A percentile compares a stretch with the other conserved stretches of the same genome.
Conservation (phyloP, 2,113 vertebrate genomes). For the Taurulus bubalis region DNA sequence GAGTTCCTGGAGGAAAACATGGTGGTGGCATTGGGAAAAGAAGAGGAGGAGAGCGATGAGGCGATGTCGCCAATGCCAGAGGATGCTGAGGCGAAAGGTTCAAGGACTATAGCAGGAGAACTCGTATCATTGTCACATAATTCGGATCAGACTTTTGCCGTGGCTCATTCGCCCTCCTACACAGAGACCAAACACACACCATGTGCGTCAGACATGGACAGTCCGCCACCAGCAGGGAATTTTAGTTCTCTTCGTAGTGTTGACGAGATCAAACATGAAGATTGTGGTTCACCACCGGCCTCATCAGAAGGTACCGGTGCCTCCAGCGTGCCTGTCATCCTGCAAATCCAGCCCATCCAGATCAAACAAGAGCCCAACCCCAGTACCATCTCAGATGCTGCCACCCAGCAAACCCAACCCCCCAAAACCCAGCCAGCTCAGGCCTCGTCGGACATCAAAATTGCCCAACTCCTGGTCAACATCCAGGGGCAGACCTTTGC, state of each 20-base stretch:
- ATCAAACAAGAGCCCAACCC: slow-evolving; percentile 89
- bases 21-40: slow-evolving; percentile 86
- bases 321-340: slow-evolving; percentile 85
- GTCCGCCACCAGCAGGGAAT: slow-evolving; percentile 64
- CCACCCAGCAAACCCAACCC: slow-evolving; percentile 49
- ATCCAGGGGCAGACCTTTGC: slow-evolving; percentile 99
- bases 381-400: slow-evolving; percentile 49
- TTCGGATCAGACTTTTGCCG: slow-evolving; percentile 86
- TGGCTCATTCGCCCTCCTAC: slow-evolving; percentile 54
- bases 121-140: slow-evolving; percentile 72
- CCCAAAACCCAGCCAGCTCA: slow-evolving; percentile 76
- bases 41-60: slow-evolving; percentile 71
- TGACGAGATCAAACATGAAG: slow-evolving; percentile 77
- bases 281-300: slow-evolving; percentile 73
- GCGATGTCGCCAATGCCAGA: slow-evolving; percentile 60
- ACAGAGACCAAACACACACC: slow-evolving; percentile 69
- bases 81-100: slow-evolving; percentile 75
- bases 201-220: slow-evolving; percentile 72
- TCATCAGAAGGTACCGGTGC: slow-evolving; percentile 78
- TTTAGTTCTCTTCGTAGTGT: slow-evolving; percentile 15
- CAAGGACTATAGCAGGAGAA: slow-evolving; percentile 80
- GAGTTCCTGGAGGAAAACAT: slow-evolving; percentile 99
- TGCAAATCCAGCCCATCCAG: slow-evolving; percentile 94
- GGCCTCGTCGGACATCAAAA: slow-evolving; percentile 89
- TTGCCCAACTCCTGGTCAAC: slow-evolving; percentile 96